Base-by-base conservation (phyloP, 37 sponge, comb jelly and placozoan species). In the Sycon ciliatum region DNA sequence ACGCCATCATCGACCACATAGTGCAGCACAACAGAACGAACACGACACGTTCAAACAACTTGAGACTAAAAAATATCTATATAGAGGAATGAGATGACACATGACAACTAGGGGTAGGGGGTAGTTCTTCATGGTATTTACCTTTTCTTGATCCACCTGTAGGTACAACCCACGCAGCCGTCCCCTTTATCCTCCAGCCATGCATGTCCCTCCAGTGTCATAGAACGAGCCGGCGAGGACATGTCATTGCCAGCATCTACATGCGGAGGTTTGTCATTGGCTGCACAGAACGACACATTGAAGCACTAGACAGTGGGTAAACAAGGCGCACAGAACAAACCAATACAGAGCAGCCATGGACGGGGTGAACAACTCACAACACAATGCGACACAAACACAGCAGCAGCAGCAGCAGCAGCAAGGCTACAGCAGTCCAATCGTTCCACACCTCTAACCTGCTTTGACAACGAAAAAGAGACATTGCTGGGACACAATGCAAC, bases 181-280 rank as follows among this genome's bases (percentile, higher is more conserved):
- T n/a, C n/a, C n/a, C n/a, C n/a, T n/a, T n/a, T n/a, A n/a, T n/a
- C n/a, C n/a, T n/a, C n/a, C n/a, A n/a, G n/a, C n/a, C n/a, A n/a
- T n/a, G n/a, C n/a, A n/a, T 63, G 63, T 18, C 87, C 93, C 36
- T 82, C 73, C 56, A 92, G 46, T 24, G 39, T 38, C 16, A 77
- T 78, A 1, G 67, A 22, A 0, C 36, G 64, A 9, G 54, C 38
- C 13, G 93, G 93, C 39, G 27, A 82, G 20, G 31, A 23, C 13
- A 92, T 74, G 0, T 39, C 46, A 75, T 75, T 23, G 56, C 79
- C 85, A 37, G 86, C 86, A 57, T 67, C 53, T 1, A 81, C 86
- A 6, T 79, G 58, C 18, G 90, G 90, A 0, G 90, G 90, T 7
- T 66, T 69, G 54, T 73, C 78, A 34, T 78, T 57, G 77, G 81